Evolutionary conservation across 2,113 vertebrate species (phyloP).

Genomic region (Eubucco bourcierii): DNA sequence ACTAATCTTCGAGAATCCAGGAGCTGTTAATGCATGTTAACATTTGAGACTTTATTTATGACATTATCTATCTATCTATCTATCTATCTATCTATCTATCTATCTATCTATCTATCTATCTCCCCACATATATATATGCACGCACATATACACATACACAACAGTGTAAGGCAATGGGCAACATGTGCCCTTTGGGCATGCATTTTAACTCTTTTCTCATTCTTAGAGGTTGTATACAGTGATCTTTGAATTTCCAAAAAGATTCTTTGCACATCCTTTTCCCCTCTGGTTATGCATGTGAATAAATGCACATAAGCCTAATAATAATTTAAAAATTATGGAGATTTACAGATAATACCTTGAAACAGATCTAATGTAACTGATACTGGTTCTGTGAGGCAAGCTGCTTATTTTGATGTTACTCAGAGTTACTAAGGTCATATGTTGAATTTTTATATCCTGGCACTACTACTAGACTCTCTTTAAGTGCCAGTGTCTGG

Average conservation of each 20-base stretch:
- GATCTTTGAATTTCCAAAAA: not conserved
- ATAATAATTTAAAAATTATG: not conserved
- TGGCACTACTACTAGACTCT: not conserved
- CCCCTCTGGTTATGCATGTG: not conserved
- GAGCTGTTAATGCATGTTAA: not conserved
- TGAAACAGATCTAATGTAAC: not conserved
- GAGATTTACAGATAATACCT: not conserved
- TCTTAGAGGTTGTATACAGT: not conserved
- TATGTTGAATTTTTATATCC: not conserved
- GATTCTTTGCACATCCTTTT: not conserved
- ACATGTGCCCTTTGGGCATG: not conserved
- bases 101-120: too few species aligned
- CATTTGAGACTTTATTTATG: not conserved
- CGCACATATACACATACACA: not conserved
- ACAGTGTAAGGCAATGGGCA: not conserved
- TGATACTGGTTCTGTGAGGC: not conserved
- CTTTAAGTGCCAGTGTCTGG: not conserved
- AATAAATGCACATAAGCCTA: accelerated
- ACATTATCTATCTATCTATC: too few species aligned
- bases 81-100: too few species aligned
- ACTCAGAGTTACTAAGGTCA: not conserved
- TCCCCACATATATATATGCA: not conserved
- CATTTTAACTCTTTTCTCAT: not conserved
- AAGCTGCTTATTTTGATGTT: not conserved
- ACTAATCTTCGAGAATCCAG: not conserved